Base-by-base conservation (phyloP, 2,797 vertebrate genomes). In the Spheniscus humboldti region DNA sequence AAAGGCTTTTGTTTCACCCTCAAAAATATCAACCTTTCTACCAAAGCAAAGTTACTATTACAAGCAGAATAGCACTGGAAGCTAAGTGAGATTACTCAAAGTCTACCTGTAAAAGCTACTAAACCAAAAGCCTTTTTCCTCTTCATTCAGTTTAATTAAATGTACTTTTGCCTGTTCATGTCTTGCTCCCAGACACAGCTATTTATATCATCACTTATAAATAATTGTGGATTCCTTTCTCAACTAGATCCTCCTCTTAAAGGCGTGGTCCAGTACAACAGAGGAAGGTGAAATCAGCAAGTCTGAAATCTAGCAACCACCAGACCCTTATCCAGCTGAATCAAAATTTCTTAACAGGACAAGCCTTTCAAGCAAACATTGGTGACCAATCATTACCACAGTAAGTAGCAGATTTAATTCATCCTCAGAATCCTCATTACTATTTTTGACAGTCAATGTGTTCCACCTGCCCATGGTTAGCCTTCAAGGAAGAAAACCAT, bases 161-260 rank as follows among this genome's bases (percentile, higher is more conserved):
- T 20, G 10, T 56, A 88, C 41, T 52, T 90, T 69, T 64, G 59
- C 59, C 60, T 96, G 43, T 27, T 82, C 11, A 2, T 22, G 9
- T 52, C 83, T 87, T 91, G 71, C 47, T 78, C 31, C 57, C 45
- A 80, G 86, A 68, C 41, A 85, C 13, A 88, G 80, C 83, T 96
- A 91, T 88, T 96, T 87, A 93, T 87, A 91, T 25, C 2, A 3
- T 30, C 59, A 76, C 25, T 87, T 90, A 94, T n/a, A 92, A 93
- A 94, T 83, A 95, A 77, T 7, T 75, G 19, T 37, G 64, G 43
- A 71, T 93, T 91, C 78, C 88, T 76, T 77, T 67, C 86, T 71
- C 77, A 77, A 2, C 33, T 52, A 68, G 47, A 88, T 57, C n/a
- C 25, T 92, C 28, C 64, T 74, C 47, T 94, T 86, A 93, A 90